Base-by-base conservation (phyloP, 2,113 vertebrate species). In the Otis tarda region DNA sequence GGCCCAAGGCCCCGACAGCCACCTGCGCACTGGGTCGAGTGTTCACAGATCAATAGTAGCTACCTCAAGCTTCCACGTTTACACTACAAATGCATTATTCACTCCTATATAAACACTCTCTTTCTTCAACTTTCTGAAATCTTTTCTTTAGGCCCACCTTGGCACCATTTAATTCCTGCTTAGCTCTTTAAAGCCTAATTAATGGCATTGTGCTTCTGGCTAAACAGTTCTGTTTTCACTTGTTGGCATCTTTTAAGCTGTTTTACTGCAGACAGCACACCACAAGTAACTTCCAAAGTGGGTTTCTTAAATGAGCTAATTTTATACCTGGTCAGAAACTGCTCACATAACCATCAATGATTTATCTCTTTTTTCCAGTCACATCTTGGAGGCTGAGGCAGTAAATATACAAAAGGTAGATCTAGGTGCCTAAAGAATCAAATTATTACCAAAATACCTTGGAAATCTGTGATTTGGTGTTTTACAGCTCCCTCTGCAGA, bases 11-110 rank as follows among this genome's bases (percentile, higher is more conserved):
- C 24, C 86, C 4, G 16, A 2, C 39, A 28, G 39, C 49, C 12
- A 1, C 39, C 50, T 1, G 1, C 9, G 10, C 8, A 0, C 27
- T 4, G 7, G 22, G 27, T 6, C 25, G 3, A 14, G 21, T 5
- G 7, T 8, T 24, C 49, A 5, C 18, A 56, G 49, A 10, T 19
- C 52, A 19, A 13, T 1, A 14, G 37, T 1, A 25, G 25, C 45
- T 43, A 7, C 23, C 1, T 0, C 2, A 2, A 30, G 47, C 73
- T 41, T 43, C 52, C 10, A 13, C 4, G 10, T 27, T 39, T 3
- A 10, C 49, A 2, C 30, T 33, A 22, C 69, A 53, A 19, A 47
- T 6, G 50, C 27, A 4, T 74, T 20, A 27, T n/a, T 35, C 9
- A 10, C 27, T 49, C 41, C 23, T n/a, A 6, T 8, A 24, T 13